These are phyloP conservation scores for Orchesella cincta DNA, from an alignment of 1,140 invertebrate genomes.

Conservation along the genomic window DNA sequence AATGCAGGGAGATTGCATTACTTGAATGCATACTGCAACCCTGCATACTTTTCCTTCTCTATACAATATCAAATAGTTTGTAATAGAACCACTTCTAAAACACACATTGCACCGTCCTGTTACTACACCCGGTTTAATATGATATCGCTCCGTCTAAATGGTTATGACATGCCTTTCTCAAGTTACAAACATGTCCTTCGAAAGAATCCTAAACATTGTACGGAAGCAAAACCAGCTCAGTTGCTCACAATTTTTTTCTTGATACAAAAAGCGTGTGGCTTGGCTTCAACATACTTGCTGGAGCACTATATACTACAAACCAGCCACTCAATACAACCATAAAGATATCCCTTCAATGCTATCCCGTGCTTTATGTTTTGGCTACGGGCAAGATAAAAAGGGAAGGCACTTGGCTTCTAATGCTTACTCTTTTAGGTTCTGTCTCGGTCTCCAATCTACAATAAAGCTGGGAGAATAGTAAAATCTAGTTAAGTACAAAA, in stretches of 20 bases:
- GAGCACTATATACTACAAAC: neutral
- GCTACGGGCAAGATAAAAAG: neutral
- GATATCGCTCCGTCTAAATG: neutral
- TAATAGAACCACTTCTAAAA: neutral
- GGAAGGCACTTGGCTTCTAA: neutral
- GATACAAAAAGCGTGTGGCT: neutral
- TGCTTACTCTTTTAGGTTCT: neutral
- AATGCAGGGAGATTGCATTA: neutral
- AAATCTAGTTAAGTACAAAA: neutral
- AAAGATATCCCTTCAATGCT: neutral
- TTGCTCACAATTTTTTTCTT: neutral
- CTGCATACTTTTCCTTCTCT: neutral
- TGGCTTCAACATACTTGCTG: neutral
- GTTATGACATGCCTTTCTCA: neutral
- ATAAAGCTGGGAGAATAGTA: neutral
- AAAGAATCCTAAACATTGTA: neutral
- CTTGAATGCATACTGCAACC: neutral
- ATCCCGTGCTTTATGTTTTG: neutral
- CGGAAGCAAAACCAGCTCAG: neutral
- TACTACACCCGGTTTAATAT: too few relatives aligned
- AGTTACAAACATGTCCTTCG: neutral
- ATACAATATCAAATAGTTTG: neutral
- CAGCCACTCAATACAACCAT: neutral
- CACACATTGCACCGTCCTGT: neutral
- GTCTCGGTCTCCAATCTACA: neutral